phyloP scores from a whole-genome alignment of 2,113 vertebrate species.

The Mastomys coucha region DNA sequence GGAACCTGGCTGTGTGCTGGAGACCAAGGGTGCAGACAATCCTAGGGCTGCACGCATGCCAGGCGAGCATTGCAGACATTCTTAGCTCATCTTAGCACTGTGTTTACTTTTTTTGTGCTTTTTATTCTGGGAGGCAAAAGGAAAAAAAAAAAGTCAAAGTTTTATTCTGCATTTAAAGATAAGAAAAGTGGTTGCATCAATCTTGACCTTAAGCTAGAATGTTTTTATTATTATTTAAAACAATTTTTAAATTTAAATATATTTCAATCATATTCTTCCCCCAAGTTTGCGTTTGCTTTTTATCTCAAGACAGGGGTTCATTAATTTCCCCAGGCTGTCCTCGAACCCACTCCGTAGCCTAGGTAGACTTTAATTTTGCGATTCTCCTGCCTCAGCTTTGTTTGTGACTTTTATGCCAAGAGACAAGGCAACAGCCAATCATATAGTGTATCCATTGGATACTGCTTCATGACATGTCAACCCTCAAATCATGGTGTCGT shows the following conservation, averaged over 20 bases:
- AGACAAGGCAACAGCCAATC: neutral
- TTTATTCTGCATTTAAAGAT: neutral
- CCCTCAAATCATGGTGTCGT: neutral
- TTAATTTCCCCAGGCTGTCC: neutral
- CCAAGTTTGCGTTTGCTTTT: neutral
- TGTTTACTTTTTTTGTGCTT: too few relatives aligned
- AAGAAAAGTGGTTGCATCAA: neutral
- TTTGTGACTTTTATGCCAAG: neutral
- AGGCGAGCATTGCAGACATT: too few relatives aligned
- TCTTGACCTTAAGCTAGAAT: neutral
- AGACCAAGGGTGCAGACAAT: neutral
- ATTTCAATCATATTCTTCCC: neutral
- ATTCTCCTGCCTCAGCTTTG: neutral
- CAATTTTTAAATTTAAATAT: neutral
- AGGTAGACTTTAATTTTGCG: neutral
- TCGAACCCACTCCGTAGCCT: neutral
- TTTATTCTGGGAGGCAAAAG: neutral
- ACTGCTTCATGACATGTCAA: neutral
- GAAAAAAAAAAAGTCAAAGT: neutral
- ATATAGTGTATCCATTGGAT: neutral
- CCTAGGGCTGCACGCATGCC: too few relatives aligned
- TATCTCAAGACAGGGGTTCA: neutral
- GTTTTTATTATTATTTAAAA: neutral
- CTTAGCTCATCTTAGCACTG: neutral
- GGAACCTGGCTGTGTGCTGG: neutral